Evolutionary conservation across 1,140 invertebrate species (phyloP), one percentile per base, ranked within the genome.

Genomic region (Dolichoris vasculosae): DNA sequence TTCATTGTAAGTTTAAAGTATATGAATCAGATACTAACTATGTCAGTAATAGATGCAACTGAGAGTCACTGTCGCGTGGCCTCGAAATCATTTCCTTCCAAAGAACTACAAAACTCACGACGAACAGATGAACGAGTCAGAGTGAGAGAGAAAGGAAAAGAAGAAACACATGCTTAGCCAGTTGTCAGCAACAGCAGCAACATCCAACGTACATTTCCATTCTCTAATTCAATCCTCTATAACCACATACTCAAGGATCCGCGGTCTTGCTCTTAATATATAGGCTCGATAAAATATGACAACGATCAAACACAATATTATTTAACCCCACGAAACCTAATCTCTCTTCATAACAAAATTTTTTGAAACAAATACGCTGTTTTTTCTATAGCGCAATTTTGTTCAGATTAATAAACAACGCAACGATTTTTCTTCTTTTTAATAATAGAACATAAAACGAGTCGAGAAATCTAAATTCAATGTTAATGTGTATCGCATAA

Each of bases 61-160:
- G 91, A 90, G 90, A 92, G 85, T 89, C 91, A 63, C 91, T 92
- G 90, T 13, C 13, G 43, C 86, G 89, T 86, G 86, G 89, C 90
- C 90, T 90, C 88, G 88, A 89, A 89, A 91, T 88, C 85, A 81
- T 88, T 91, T 92, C 90, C 89, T 89, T 86, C 88, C 87, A 91
- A 89, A 89, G 84, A 86, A 48, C 73, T 78, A 86, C 80, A 26
- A 59, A 26, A 26, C 55, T 59, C 55, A 26, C 55, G 55, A 59
- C 23, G 55, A 67, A 30, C 6, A 23, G 8, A 8, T 38, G n/a
- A 43, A 0, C 35, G 38, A 40, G n/a, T 30, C 35, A 63, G 48
- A 73, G 67, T 75, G n/a, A 30, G 55, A 63, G 48, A 83, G 15
- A 46, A 6, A 8, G 71, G 30, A 30, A 20, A 43, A 43, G 71